A percentile compares a stretch with the other conserved stretches of the same genome.
phyloP scores from a whole-genome alignment of 2,888 invertebrate species.

The Ormyrus labotus region DNA sequence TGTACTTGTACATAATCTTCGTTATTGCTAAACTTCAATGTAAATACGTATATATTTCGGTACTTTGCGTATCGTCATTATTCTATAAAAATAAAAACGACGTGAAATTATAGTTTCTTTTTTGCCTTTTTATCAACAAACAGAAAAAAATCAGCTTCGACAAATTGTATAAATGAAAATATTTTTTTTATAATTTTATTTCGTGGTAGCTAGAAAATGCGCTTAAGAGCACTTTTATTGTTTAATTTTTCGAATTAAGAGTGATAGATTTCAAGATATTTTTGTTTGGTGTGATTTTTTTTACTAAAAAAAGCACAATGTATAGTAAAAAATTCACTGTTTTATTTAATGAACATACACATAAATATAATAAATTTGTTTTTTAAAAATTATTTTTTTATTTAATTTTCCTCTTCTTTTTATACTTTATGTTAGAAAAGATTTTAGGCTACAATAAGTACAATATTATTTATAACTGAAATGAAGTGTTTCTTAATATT shows the following conservation, averaged over 20 bases:
- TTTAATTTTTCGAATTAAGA: conserved; percentile 46
- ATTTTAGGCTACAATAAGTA: too few relatives aligned
- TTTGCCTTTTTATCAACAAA: conserved; percentile 45
- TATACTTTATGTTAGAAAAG: too few relatives aligned
- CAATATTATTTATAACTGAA: too few relatives aligned
- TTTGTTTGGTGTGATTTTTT: conserved; percentile 56
- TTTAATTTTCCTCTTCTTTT: conserved; percentile 19
- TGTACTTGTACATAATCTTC: conserved; percentile 73
- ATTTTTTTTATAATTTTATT: conserved; percentile 45
- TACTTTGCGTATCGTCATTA: conserved; percentile 71
- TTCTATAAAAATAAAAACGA: conserved; percentile 67
- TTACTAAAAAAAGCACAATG: conserved; percentile 47
- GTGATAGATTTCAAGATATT: conserved; percentile 47
- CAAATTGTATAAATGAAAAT: conserved; percentile 42
- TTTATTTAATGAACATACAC: conserved; percentile 53
- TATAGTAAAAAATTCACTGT: conserved; percentile 52
- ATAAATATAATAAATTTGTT: conserved; percentile 57
- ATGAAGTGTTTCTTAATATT: too few relatives aligned
- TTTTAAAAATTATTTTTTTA: conserved; percentile 49
- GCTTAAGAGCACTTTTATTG: conserved; percentile 20
- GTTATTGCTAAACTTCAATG: conserved; percentile 71
- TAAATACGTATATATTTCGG: conserved; percentile 72
- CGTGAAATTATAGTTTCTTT: conserved; percentile 60
- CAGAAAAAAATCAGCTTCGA: conserved; percentile 40
- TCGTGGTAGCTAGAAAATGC: conserved; percentile 46